Percentiles rank a stretch among this genome's conserved stretches.
phyloP scores from a whole-genome alignment of 1,140 invertebrate genomes.

The Zeugodacus cucurbitae region DNA sequence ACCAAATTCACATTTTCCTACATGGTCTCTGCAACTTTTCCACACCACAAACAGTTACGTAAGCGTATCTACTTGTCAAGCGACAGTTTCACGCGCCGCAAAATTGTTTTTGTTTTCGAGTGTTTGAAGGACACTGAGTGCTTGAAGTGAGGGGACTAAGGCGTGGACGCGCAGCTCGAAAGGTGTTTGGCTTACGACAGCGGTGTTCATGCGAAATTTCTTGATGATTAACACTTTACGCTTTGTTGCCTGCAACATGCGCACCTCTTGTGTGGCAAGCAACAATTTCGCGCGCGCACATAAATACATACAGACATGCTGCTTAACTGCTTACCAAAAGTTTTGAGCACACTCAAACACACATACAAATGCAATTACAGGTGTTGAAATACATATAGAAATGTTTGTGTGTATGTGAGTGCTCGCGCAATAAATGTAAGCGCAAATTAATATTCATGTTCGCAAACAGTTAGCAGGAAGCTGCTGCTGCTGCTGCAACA shows the following conservation, averaged over 20 bases:
- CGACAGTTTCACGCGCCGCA: background rate
- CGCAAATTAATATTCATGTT: conserved; percentile 14
- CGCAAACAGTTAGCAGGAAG: conserved; percentile 9
- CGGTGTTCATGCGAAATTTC: conserved; percentile 41
- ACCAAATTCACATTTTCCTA: too few species aligned
- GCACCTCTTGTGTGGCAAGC: background rate
- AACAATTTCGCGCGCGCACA: background rate
- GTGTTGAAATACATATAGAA: background rate
- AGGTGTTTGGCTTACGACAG: background rate
- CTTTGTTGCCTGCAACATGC: conserved; percentile 19
- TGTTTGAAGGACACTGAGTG: background rate
- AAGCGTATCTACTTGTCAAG: background rate
- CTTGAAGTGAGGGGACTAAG: background rate
- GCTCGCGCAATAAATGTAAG: background rate
- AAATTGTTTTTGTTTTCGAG: background rate
- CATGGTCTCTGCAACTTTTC: too few species aligned
- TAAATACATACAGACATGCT: background rate
- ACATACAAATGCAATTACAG: background rate
- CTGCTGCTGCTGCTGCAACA: background rate
- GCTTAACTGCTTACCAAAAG: background rate
- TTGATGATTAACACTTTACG: conserved; percentile 46
- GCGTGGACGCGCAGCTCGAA: background rate
- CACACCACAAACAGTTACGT: background rate
- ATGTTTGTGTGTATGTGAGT: background rate
- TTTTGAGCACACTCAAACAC: background rate